Evolutionary conservation across 23 tunicate genomes (phyloP).

Genomic region (Styela plicata): DNA sequence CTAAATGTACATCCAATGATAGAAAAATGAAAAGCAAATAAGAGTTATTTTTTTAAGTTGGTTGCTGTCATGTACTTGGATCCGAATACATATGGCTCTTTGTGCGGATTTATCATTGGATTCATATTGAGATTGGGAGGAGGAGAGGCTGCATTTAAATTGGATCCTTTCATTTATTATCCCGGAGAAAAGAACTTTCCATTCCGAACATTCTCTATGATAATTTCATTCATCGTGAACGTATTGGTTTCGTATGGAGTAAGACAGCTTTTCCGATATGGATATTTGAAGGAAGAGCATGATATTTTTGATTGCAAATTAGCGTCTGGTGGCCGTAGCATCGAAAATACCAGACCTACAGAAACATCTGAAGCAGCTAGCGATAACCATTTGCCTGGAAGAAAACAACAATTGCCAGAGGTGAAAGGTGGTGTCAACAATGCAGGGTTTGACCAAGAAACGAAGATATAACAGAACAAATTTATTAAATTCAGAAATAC

Average conservation of each 20-base stretch:
- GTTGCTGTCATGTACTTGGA: slow-evolving; percentile 58
- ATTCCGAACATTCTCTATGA: slow-evolving; percentile 69
- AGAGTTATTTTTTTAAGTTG: slow-evolving; percentile 53
- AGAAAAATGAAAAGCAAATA: too few species aligned
- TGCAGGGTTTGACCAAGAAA: neutral
- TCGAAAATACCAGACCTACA: neutral
- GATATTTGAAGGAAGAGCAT: slow-evolving; percentile 34
- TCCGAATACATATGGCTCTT: slow-evolving; percentile 85
- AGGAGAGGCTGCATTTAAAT: slow-evolving; percentile 49
- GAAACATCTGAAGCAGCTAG: neutral
- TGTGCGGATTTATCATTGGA: slow-evolving; percentile 58
- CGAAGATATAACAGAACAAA: too few species aligned
- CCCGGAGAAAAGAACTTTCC: slow-evolving; percentile 81
- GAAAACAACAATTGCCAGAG: neutral
- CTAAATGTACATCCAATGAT: too few species aligned
- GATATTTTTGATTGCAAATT: slow-evolving; percentile 66
- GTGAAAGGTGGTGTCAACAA: neutral
- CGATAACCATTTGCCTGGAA: too few species aligned
- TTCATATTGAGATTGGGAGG: slow-evolving; percentile 71
- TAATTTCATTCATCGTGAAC: slow-evolving; percentile 29
- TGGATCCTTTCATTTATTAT: slow-evolving; percentile 62
- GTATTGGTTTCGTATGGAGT: slow-evolving; percentile 37
- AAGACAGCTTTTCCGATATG: slow-evolving; percentile 25
- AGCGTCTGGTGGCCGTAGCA: slow-evolving; percentile 54
- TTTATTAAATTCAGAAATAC: too few species aligned